phyloP scores from a whole-genome alignment of 2,888 invertebrate genomes.

The Norana najaformis region DNA sequence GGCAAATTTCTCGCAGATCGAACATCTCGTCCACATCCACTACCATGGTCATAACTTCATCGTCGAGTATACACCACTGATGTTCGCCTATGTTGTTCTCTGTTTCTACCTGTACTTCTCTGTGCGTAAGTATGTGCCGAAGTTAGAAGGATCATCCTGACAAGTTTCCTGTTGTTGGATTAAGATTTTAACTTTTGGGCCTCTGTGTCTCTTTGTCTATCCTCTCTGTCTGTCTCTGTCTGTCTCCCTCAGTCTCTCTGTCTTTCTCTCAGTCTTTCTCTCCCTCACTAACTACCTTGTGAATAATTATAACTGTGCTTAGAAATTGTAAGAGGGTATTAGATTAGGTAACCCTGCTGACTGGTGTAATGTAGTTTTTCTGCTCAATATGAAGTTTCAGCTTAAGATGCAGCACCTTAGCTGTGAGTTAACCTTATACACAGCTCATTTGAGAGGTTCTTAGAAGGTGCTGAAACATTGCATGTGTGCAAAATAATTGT shows the following conservation, averaged over 20 bases:
- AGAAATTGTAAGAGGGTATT: no score
- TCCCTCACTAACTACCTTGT: no score
- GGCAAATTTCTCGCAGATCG: slow-evolving; percentile 44
- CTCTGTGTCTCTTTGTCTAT: neutral
- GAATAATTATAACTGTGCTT: neutral
- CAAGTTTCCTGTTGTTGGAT: neutral
- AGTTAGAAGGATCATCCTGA: neutral
- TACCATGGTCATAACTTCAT: slow-evolving; percentile 73
- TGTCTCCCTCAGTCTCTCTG: neutral
- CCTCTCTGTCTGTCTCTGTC: neutral
- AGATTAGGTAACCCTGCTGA: no score
- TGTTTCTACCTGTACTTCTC: slow-evolving; percentile 94
- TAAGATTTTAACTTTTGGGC: neutral
- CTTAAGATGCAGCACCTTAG: no score
- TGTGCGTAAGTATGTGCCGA: slow-evolving; percentile 69
- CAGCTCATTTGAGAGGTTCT: no score
- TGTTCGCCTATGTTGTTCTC: slow-evolving; percentile 80
- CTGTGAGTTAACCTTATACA: no score
- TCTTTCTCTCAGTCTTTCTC: neutral
- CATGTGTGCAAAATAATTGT: no score
- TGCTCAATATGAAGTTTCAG: no score
- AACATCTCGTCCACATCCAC: slow-evolving; percentile 72
- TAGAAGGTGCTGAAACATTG: no score
- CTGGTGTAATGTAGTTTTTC: no score
- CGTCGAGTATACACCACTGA: slow-evolving; percentile 72